Percentiles rank a stretch among this genome's conserved stretches.
Evolutionary conservation across 2,113 vertebrate genomes (phyloP).

Genomic region (Hystrix cristata): DNA sequence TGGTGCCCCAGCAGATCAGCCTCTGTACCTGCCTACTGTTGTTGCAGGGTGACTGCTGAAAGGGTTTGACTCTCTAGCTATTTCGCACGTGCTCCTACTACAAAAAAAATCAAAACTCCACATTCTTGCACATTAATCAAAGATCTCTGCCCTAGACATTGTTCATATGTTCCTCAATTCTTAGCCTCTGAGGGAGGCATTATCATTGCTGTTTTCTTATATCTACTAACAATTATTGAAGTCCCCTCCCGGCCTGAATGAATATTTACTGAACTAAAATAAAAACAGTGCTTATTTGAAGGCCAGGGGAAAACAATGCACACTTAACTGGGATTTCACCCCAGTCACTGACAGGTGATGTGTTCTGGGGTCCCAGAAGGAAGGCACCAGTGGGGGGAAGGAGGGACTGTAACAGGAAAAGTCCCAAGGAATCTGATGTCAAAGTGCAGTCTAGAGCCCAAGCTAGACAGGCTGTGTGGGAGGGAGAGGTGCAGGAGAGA

Average conservation of each 20-base stretch:
- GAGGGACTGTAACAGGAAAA: not conserved
- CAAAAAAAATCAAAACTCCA: not conserved
- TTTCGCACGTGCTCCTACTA: slow-evolving; percentile 1
- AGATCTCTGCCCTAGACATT: not conserved
- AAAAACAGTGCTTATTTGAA: not conserved
- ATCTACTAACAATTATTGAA: not conserved
- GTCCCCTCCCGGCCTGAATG: not conserved
- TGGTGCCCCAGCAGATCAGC: fast-evolving
- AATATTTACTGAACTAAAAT: not conserved
- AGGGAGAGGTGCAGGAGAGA: not conserved
- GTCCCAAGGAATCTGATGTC: too few relatives aligned
- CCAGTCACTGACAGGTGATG: not conserved
- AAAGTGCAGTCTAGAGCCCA: not conserved
- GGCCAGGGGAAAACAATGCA: not conserved
- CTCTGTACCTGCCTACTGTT: fast-evolving
- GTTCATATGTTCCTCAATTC: not conserved
- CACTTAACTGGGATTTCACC: fast-evolving
- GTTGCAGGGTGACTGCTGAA: too few relatives aligned
- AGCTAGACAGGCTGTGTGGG: not conserved
- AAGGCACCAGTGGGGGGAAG: not conserved
- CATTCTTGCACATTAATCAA: not conserved
- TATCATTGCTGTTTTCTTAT: not conserved
- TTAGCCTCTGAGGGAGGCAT: not conserved
- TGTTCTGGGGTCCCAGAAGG: not conserved
- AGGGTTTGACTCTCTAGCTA: not conserved